Evolutionary conservation across 2,113 vertebrate genomes (phyloP), one percentile per base, ranked within the genome.

Genomic region (Seriola aureovittata): DNA sequence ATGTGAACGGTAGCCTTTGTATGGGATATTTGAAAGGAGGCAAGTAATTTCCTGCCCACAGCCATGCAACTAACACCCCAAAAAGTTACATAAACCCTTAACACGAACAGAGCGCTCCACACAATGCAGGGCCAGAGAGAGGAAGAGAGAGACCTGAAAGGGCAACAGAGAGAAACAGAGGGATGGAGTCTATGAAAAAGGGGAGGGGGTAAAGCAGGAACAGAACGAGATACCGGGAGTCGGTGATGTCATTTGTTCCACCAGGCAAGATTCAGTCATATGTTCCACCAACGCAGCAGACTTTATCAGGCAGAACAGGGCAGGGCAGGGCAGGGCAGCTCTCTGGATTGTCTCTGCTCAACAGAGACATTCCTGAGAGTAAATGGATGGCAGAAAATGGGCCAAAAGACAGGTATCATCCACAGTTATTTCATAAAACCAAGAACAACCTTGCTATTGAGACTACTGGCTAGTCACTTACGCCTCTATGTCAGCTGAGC

Each of bases 161-260:
- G 74, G 75, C 48, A 71, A 80, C 50, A 55, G 55, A 76, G 10
- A 38, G 76, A 80, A 55, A 78, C 25, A 23, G 32, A 76, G 55
- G 46, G 76, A 82, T 80, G 64, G 67, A 75, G 62, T 69, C 25
- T 12, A 59, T 50, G 38, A 66, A 21, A 64, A 29, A 48, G 25
- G 21, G 32, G 32, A 42, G 59, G 72, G 75, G 54, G 55, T 38
- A 34, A 54, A 78, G 84, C 32, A 66, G 23, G 66, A 84, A 87
- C 72, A 92, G 86, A 89, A 58, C 72, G 76, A 90, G 91, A 93
- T 91, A 93, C 89, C 62, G 46, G 12, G 71, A 90, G 88, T 67
- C 79, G 69, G 79, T 95, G 94, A 96, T 93, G 92, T 94, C 88
- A 95, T 94, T 92, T 92, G 82, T 95, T 95, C 94, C 93, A 90